A percentile compares a stretch with the other conserved stretches of the same genome.
Evolutionary conservation across 2,888 invertebrate genomes (phyloP).

Genomic region (Sepiola atlantica): DNA sequence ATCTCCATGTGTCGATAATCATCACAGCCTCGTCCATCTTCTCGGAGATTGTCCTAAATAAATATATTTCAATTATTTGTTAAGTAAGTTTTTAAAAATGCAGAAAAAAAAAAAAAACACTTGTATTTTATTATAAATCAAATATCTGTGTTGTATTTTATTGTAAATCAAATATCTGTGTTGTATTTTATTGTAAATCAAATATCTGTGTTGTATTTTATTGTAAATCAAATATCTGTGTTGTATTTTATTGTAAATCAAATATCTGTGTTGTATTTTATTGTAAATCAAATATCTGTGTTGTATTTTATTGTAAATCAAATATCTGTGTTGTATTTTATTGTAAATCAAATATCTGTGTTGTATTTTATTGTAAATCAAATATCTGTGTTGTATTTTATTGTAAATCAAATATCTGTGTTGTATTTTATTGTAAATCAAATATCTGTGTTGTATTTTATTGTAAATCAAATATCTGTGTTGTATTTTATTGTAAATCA

Average conservation of each 20-base stretch:
- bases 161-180: no score
- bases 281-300: no score
- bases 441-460: not conserved
- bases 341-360: no score
- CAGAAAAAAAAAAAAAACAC: not conserved
- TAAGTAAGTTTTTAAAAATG: not conserved
- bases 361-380: not conserved
- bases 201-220: not conserved
- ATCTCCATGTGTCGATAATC: constrained; percentile 76
- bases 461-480: no score
- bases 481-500: not conserved
- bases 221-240: no score
- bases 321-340: not conserved
- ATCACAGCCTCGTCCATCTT: constrained; percentile 77
- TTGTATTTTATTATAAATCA: not conserved
- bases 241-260: not conserved
- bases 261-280: not conserved
- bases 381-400: not conserved
- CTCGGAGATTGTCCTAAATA: constrained; percentile 86
- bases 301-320: not conserved
- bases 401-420: no score
- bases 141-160: not conserved
- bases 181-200: not conserved
- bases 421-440: not conserved
- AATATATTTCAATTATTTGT: not conserved